These are phyloP conservation scores for Plotosus lineatus DNA, from an alignment of 2,113 vertebrate species.

Conservation along the genomic window DNA sequence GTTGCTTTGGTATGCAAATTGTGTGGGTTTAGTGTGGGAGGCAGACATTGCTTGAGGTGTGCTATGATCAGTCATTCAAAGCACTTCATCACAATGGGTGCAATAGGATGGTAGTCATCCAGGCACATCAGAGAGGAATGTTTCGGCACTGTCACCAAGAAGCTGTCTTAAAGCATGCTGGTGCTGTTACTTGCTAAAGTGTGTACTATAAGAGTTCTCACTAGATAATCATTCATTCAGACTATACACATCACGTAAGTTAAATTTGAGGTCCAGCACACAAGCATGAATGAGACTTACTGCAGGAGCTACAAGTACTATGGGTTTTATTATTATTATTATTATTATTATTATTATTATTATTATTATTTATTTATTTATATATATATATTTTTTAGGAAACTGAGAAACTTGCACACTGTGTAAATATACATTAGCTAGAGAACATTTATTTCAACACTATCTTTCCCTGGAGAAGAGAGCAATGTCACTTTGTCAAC, in stretches of 20 bases:
- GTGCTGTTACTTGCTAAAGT: too few relatives aligned
- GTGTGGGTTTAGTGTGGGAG: too few relatives aligned
- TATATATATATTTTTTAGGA: conserved; percentile 36
- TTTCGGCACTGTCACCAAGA: too few relatives aligned
- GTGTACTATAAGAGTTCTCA: background rate
- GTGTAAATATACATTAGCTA: conserved; percentile 38
- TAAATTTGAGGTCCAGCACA: conserved; percentile 6
- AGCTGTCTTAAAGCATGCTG: too few relatives aligned
- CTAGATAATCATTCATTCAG: background rate
- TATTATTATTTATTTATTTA: too few relatives aligned
- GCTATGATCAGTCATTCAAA: too few relatives aligned
- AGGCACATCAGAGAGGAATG: too few relatives aligned
- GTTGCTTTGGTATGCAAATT: too few relatives aligned
- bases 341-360: conserved; percentile 21
- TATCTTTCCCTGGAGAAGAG: conserved; percentile 30
- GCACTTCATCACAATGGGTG: too few relatives aligned
- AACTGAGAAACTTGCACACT: conserved; percentile 17
- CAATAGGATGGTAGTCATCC: too few relatives aligned
- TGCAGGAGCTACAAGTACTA: background rate
- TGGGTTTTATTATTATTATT: conserved; percentile 17
- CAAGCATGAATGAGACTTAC: conserved; percentile 25
- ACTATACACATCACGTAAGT: conserved; percentile 11
- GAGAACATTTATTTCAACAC: conserved; percentile 40
- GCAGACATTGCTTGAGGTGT: too few relatives aligned
- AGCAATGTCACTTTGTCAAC: conserved; percentile 44